A percentile compares a stretch with the other conserved stretches of the same genome.
Evolutionary conservation across 1,140 invertebrate genomes (phyloP).

Genomic region (Saxidomus purpurata): DNA sequence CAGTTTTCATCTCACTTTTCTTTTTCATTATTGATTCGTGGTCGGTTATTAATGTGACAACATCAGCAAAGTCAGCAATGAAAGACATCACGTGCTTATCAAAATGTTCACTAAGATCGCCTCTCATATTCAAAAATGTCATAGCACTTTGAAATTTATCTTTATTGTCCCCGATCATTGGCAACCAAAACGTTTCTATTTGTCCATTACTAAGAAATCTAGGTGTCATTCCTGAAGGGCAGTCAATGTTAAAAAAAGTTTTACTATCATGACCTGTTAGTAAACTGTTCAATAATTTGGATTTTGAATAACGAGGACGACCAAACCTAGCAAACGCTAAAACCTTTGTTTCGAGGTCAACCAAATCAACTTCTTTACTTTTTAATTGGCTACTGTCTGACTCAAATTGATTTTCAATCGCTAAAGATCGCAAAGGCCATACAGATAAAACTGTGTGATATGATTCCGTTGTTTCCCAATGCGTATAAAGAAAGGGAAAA

Average conservation of each 20-base stretch:
- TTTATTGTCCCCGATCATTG: background rate
- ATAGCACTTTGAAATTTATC: background rate
- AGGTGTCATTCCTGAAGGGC: background rate
- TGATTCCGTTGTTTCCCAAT: background rate
- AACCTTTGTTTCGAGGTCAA: slow-evolving; percentile 7
- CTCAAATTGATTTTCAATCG: background rate
- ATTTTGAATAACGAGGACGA: slow-evolving; percentile 37
- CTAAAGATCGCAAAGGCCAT: background rate
- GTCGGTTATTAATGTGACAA: background rate
- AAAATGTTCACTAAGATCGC: background rate
- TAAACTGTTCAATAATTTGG: background rate
- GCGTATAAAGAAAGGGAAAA: background rate
- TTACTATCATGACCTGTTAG: background rate
- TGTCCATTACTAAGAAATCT: background rate
- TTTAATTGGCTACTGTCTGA: background rate
- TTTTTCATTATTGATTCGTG: background rate
- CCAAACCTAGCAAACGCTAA: slow-evolving; percentile 7
- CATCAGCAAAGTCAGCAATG: background rate
- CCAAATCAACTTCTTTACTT: background rate
- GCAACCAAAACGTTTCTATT: background rate
- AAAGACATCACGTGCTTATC: background rate
- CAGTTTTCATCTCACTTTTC: background rate
- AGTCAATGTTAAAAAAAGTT: background rate
- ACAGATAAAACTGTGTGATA: background rate
- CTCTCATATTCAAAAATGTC: slow-evolving; percentile 16